phyloP scores from a whole-genome alignment of 2,797 vertebrate genomes.

The Galago senegalensis region DNA sequence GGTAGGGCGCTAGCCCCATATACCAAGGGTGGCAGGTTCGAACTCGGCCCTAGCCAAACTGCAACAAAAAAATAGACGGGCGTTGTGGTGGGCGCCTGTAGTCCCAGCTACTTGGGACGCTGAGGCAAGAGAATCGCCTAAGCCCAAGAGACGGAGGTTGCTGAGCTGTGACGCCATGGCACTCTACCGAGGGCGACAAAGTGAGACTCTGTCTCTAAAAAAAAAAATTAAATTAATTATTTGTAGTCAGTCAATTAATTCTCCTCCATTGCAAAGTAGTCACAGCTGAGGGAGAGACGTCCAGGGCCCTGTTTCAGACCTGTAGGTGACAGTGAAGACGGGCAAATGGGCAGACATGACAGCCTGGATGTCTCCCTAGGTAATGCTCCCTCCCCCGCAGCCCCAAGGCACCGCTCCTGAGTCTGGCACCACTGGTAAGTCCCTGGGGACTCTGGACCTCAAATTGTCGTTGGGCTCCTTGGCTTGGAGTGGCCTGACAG shows the following conservation, averaged over 20 bases:
- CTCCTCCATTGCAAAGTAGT: background rate
- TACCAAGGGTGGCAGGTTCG: too few relatives aligned
- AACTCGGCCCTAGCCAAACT: too few relatives aligned
- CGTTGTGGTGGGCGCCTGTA: too few relatives aligned
- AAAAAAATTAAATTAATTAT: too few relatives aligned
- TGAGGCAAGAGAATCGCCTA: too few relatives aligned
- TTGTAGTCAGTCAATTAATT: background rate
- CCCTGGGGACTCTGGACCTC: background rate
- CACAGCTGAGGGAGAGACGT: rapidly evolving
- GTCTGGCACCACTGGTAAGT: background rate
- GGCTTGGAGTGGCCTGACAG: background rate
- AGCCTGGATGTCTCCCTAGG: background rate
- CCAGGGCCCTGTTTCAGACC: background rate
- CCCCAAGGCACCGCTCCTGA: background rate
- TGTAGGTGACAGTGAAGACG: background rate
- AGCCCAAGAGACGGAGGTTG: too few relatives aligned
- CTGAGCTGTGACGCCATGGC: too few relatives aligned
- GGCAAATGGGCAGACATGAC: background rate
- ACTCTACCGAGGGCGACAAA: too few relatives aligned
- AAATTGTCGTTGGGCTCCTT: background rate
- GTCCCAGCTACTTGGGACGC: too few relatives aligned
- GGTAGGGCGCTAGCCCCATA: too few relatives aligned
- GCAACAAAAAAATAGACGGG: too few relatives aligned
- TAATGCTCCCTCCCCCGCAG: background rate
- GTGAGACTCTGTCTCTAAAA: too few relatives aligned